These are phyloP conservation scores for Pampusana beccarii DNA, from an alignment of 2,113 vertebrate genomes.

Conservation along the genomic window DNA sequence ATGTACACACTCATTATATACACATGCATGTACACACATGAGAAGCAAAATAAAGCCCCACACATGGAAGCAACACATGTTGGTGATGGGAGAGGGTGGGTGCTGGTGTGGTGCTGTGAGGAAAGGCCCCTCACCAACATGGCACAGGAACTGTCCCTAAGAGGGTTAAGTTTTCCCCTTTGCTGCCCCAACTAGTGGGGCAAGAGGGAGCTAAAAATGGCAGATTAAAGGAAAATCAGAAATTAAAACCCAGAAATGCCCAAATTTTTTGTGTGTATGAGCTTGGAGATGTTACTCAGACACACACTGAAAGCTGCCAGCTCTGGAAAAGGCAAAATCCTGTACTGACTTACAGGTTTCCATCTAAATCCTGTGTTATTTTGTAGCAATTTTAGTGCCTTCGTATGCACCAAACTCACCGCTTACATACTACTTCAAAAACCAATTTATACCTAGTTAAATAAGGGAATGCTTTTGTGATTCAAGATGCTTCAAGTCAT, in stretches of 20 bases:
- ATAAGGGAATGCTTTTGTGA: not conserved
- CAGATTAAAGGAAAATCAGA: not conserved
- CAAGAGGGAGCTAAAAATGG: not conserved
- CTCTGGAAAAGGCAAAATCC: not conserved
- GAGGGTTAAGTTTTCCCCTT: fast-evolving
- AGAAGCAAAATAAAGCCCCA: not conserved
- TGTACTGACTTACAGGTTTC: not conserved
- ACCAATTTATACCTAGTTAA: not conserved
- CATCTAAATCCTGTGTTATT: not conserved
- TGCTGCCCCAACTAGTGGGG: no score
- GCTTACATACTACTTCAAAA: not conserved
- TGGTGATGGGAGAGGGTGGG: fast-evolving
- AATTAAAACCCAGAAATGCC: not conserved
- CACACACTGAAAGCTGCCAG: not conserved
- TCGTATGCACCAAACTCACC: fast-evolving
- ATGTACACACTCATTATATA: fast-evolving
- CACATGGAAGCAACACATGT: no score
- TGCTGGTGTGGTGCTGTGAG: fast-evolving
- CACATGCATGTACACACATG: fast-evolving
- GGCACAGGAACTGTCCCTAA: fast-evolving
- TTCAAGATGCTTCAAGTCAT: not conserved
- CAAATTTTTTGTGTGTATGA: fast-evolving
- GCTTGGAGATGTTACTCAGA: not conserved
- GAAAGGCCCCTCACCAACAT: not conserved
- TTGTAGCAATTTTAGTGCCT: fast-evolving